Percentiles rank a stretch among this genome's conserved stretches.
These are phyloP conservation scores for Atta cephalotes DNA, from an alignment of 1,140 invertebrate species.

Conservation along the genomic window DNA sequence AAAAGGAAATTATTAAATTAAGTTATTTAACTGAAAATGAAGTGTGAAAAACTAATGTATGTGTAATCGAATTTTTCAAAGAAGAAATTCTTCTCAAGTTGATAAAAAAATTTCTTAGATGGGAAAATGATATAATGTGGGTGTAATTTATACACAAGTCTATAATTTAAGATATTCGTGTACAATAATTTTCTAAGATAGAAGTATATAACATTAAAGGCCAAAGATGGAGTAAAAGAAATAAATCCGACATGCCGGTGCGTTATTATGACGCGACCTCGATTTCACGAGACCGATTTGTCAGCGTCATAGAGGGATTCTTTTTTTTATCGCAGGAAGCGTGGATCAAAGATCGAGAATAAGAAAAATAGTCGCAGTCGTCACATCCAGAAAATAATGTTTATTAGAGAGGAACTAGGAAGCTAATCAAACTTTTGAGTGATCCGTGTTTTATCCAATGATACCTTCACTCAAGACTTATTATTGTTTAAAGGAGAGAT, in stretches of 20 bases:
- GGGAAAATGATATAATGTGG: background rate
- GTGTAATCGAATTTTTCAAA: background rate
- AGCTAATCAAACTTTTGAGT: conserved; percentile 66
- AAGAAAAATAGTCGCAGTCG: conserved; percentile 53
- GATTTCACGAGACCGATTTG: conserved; percentile 46
- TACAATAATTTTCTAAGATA: conserved; percentile 12
- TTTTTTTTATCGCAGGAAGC: conserved; percentile 36
- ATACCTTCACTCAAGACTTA: conserved; percentile 58
- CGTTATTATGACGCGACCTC: conserved; percentile 37
- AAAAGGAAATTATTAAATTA: background rate
- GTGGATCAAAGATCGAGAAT: conserved; percentile 47
- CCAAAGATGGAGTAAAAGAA: conserved; percentile 3
- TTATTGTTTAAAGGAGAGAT: conserved; percentile 59
- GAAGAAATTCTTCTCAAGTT: background rate
- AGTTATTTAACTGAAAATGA: background rate
- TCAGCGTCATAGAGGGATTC: background rate
- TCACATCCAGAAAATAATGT: conserved; percentile 9
- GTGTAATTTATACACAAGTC: background rate
- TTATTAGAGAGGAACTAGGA: background rate
- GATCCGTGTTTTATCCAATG: conserved; percentile 29
- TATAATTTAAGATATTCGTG: background rate
- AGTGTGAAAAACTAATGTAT: background rate
- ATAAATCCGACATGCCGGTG: conserved; percentile 29
- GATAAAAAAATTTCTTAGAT: background rate
- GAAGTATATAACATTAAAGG: background rate